Conservation (phyloP, 2,888 invertebrate species). For the Troides helena region DNA sequence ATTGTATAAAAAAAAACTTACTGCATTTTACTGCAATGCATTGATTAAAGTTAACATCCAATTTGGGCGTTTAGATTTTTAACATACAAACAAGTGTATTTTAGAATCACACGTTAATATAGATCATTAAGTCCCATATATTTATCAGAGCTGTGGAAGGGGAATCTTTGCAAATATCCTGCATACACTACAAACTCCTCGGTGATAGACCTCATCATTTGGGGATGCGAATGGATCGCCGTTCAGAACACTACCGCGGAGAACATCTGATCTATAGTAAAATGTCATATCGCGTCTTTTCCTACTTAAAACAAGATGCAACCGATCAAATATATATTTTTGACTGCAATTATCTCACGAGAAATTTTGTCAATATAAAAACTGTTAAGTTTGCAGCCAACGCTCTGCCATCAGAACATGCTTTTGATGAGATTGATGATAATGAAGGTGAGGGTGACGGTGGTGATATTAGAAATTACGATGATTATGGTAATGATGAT, state of each 20-base stretch:
- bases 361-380: neutral
- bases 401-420: neutral
- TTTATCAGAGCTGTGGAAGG: too few relatives aligned
- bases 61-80: neutral
- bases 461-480: slow-evolving; percentile 29
- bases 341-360: neutral
- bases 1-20: neutral
- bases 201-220: too few relatives aligned
- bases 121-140: too few relatives aligned
- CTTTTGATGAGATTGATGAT: slow-evolving; percentile 3
- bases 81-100: neutral
- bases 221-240: too few relatives aligned
- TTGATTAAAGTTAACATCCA: neutral
- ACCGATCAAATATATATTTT: neutral
- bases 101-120: neutral
- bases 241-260: too few relatives aligned
- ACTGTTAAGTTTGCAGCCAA: slow-evolving; percentile 3
- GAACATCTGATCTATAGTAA: too few relatives aligned
- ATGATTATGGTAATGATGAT: slow-evolving; percentile 26
- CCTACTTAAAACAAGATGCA: neutral
- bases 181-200: too few relatives aligned
- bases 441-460: slow-evolving; percentile 19
- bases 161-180: too few relatives aligned
- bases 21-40: neutral
- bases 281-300: neutral